Evolutionary conservation across 2,113 vertebrate genomes (phyloP), one percentile per base, ranked within the genome.

Genomic region (Pseudopodoces humilis): DNA sequence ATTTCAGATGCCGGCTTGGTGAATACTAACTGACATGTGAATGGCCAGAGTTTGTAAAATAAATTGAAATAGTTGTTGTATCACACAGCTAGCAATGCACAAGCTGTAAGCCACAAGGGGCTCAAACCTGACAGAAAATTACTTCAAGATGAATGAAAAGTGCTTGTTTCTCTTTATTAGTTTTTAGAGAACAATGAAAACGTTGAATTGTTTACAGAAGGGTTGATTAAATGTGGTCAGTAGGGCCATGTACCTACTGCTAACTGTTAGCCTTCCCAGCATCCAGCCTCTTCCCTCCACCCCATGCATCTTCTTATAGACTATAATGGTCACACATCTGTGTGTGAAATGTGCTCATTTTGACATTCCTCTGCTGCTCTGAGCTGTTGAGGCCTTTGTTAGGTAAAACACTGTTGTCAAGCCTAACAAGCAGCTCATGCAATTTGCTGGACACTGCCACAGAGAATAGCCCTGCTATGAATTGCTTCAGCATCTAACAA

Each of bases 321-420:
- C 98, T 98, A 98, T 98, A 94, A 98, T 96, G 98, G 98, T 98
- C 98, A 98, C 98, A 99, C 98, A 99, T 99, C 99, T 99, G 98
- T 98, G 99, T 99, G 99, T 99, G 99, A 99, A 99, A 99, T 99
- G 98, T 98, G 98, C 98, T 99, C 99, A 97, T 98, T 98, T 98
- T 98, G 98, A 99, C 99, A 99, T 99, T 99, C 98, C 98, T 94
- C 94, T 88, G 97, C 97, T 97, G 98, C 98, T 98, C 93, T 96
- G 98, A 98, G 97, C 98, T 98, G 97, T 97, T 96, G 98, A 98
- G 97, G 98, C 98, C 98, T 98, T 99, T 99, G 99, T 98, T 98
- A 98, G 97, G 98, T 97, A 97, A 98, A 98, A 98, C 97, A 97
- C 97, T 98, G 97, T 98, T 98, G 98, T 98, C 98, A 98, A 98